Conservation (phyloP, 2,888 invertebrate genomes). For the Thyatira batis region DNA sequence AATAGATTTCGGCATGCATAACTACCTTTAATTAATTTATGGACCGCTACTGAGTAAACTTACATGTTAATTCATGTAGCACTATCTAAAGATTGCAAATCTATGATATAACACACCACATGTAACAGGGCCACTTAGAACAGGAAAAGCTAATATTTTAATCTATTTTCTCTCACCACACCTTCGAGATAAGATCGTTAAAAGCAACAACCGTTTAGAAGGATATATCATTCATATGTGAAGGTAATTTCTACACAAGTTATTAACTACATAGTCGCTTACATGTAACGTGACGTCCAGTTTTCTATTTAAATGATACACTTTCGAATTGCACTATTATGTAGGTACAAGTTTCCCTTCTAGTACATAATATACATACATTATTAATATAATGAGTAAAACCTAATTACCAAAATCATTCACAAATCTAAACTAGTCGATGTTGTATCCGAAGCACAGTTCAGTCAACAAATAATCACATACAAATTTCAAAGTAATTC, state of each 20-base stretch:
- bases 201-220: conserved; percentile 50
- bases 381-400: too few relatives aligned
- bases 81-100: conserved; percentile 2
- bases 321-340: conserved; percentile 47
- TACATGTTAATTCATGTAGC: conserved; percentile 11
- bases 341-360: conserved; percentile 18
- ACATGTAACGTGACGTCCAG: conserved; percentile 39
- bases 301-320: conserved; percentile 55
- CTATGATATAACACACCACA: not conserved
- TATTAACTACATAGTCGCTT: conserved; percentile 19
- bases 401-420: too few relatives aligned
- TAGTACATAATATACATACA: too few relatives aligned
- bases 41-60: not conserved
- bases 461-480: conserved; percentile 8
- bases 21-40: too few relatives aligned
- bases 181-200: conserved; percentile 31
- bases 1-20: too few relatives aligned
- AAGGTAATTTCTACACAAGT: conserved; percentile 26
- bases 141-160: not conserved
- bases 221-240: conserved; percentile 64
- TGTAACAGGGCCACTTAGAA: not conserved
- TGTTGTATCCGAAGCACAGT: too few relatives aligned
- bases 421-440: too few relatives aligned
- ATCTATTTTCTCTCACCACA: conserved; percentile 34
- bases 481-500: not conserved